Percentiles rank a stretch among this genome's conserved stretches.
These are phyloP conservation scores for Bostrychus sinensis DNA, from an alignment of 2,113 vertebrate species.

Conservation along the genomic window DNA sequence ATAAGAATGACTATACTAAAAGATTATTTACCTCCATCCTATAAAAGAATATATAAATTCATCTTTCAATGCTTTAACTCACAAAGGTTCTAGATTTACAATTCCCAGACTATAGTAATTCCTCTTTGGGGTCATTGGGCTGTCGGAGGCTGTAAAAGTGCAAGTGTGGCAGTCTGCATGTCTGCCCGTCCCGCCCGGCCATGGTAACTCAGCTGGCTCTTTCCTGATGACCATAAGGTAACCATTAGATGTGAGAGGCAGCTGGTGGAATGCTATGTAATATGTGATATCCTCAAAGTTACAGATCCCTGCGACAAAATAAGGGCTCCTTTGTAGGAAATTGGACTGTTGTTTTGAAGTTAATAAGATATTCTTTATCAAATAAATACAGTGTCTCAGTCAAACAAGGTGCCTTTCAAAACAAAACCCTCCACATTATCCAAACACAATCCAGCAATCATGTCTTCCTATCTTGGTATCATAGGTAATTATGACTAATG, in stretches of 20 bases:
- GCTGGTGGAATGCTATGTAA: slow-evolving; percentile 49
- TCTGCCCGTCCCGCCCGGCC: slow-evolving; percentile 59
- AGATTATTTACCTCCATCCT: too few relatives aligned
- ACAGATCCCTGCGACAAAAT: slow-evolving; percentile 39
- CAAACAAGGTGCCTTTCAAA: too few relatives aligned
- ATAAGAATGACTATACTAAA: too few relatives aligned
- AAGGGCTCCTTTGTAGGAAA: slow-evolving; percentile 25
- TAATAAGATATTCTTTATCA: too few relatives aligned
- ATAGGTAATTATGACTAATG: too few relatives aligned
- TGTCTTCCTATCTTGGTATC: too few relatives aligned
- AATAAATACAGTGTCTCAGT: too few relatives aligned
- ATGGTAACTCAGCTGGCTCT: slow-evolving; percentile 61
- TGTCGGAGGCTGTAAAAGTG: slow-evolving; percentile 61
- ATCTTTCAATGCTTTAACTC: slow-evolving; percentile 28
- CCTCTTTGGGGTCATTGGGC: slow-evolving; percentile 57
- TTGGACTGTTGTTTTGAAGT: slow-evolving; percentile 11
- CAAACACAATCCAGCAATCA: too few relatives aligned
- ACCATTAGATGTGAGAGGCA: slow-evolving; percentile 67
- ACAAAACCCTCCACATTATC: too few relatives aligned
- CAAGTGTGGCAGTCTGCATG: slow-evolving; percentile 58
- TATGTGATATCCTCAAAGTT: slow-evolving; percentile 61
- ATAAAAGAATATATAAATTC: neutral
- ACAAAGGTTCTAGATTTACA: slow-evolving; percentile 37
- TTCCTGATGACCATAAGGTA: slow-evolving; percentile 69
- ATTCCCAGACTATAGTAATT: slow-evolving; percentile 53